Evolutionary conservation across 2,888 invertebrate species (phyloP).

Genomic region (Sthenelais limicola): DNA sequence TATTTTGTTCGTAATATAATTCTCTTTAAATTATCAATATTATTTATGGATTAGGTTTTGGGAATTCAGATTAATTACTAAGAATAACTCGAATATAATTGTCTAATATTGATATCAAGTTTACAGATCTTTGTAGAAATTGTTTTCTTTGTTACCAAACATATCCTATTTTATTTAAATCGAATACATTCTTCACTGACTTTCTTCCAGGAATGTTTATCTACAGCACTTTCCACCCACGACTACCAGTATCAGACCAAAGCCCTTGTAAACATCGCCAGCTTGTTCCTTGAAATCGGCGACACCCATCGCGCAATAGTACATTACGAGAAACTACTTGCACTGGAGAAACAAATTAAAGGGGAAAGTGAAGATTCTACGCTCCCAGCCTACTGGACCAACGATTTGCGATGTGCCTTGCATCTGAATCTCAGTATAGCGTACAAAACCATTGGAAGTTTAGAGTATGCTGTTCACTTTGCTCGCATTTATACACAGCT

Average conservation of each 20-base stretch:
- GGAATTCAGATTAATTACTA: too few relatives aligned
- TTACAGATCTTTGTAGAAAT: not conserved
- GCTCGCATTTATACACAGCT: slow-evolving; percentile 49
- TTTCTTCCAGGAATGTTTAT: slow-evolving; percentile 63
- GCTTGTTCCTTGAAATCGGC: slow-evolving; percentile 62
- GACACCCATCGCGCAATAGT: slow-evolving; percentile 67
- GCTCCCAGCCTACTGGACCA: slow-evolving; percentile 67
- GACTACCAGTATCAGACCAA: slow-evolving; percentile 69
- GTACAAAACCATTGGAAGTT: slow-evolving; percentile 67
- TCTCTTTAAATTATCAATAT: too few relatives aligned
- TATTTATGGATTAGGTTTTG: too few relatives aligned
- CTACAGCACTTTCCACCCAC: slow-evolving; percentile 65
- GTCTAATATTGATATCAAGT: too few relatives aligned
- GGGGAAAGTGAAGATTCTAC: slow-evolving; percentile 37
- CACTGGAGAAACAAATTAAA: slow-evolving; percentile 61
- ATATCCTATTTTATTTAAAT: not conserved
- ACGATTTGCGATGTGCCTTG: slow-evolving; percentile 64
- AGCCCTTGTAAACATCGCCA: slow-evolving; percentile 67
- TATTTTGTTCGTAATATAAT: too few relatives aligned
- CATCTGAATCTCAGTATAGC: slow-evolving; percentile 69
- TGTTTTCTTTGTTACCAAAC: not conserved
- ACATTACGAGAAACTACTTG: slow-evolving; percentile 66
- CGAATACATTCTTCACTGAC: too few relatives aligned
- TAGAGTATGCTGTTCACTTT: slow-evolving; percentile 64
- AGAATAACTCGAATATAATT: too few relatives aligned